Evolutionary conservation across 2,113 vertebrate species (phyloP), one percentile per base, ranked within the genome.

Genomic region (Eulacestoma nigropectus): DNA sequence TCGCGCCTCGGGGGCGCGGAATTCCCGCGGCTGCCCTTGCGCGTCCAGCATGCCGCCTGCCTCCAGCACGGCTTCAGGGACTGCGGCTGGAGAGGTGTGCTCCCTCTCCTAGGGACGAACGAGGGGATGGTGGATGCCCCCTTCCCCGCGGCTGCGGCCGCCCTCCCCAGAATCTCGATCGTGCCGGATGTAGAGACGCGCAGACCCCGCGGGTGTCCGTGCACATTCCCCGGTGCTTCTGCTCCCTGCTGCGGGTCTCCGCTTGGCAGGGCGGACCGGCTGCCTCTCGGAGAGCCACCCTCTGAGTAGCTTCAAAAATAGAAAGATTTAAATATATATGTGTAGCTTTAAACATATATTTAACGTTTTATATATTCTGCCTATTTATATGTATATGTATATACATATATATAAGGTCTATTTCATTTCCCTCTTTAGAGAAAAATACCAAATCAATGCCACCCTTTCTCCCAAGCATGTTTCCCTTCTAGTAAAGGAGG

Each of bases 401-500:
- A 22, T 49, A 7, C 19, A 41, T 21, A 14, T 42, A 2, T 7
- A 11, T 22, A 53, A 27, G 33, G 35, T 33, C 14, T 68, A 11
- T 33, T 82, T 72, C 26, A 69, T 56, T 64, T 70, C 35, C 22
- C 64, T 84, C 59, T 74, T 65, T 7, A 56, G 46, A 74, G 80
- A 64, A 89, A 89, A 90, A 94, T 8, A 65, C 56, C 80, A 89
- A 84, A 89, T 81, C 84, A 87, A 26, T 89, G 77, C 16, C 70
- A 87, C 73, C 95, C 96, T 92, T 85, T 95, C 91, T 85, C 85
- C 75, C 77, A 76, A 95, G 95, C 96, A 92, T 96, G 97, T 97
- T 97, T 82, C 70, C 69, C 81, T 96, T 96, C 97, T 98, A 96
- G 97, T 97, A 97, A 93, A 63, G 72, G 46, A 96, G 88, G 96